Evolutionary conservation across 2,888 invertebrate species (phyloP), one percentile per base, ranked within the genome.

Genomic region (Xestia c-nigrum): DNA sequence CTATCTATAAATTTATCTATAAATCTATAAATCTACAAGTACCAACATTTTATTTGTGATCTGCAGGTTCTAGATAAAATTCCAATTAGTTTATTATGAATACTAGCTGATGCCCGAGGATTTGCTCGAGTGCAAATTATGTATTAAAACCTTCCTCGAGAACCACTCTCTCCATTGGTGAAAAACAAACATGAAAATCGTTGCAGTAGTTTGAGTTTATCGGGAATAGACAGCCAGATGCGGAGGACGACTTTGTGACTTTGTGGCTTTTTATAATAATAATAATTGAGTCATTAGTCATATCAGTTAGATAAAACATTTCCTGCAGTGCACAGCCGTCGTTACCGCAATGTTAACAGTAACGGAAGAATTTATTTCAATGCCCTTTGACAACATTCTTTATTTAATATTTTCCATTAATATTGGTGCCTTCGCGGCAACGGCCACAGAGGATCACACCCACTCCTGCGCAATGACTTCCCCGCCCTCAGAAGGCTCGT

Each of bases 371-470:
- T 46, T 67, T 55, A 50, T n/a, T 68, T 47, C 0, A n/a, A 38
- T 21, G 64, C 10, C 21, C 4, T 47, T 73, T 50, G 24, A 59
- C 7, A 77, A 47, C 40, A 52, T 67, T 64, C n/a, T 55, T 64
- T 68, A 38, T 55, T 64, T 68, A 38, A 75, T 46, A 55, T 38
- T 40, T 68, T 70, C 59, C 57, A 84, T 77, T 57, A 38, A 73
- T 74, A 61, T 43, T 38, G 74, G 46, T 64, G 78, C 65, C 68
- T n/a, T 73, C 57, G 79, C 85, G 85, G 87, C 82, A 82, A 77
- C 72, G 82, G 81, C 83, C 78, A 91, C 85, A 91, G 86, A 81
- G 80, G 88, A 93, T 95, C 95, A 95, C 95, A 94, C 95, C 95
- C 94, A 94, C 94, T 94, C 86, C 86, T 85, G 87, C 80, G 84